Conservation (phyloP, 2,797 vertebrate species). For the Echiichthys vipera region DNA sequence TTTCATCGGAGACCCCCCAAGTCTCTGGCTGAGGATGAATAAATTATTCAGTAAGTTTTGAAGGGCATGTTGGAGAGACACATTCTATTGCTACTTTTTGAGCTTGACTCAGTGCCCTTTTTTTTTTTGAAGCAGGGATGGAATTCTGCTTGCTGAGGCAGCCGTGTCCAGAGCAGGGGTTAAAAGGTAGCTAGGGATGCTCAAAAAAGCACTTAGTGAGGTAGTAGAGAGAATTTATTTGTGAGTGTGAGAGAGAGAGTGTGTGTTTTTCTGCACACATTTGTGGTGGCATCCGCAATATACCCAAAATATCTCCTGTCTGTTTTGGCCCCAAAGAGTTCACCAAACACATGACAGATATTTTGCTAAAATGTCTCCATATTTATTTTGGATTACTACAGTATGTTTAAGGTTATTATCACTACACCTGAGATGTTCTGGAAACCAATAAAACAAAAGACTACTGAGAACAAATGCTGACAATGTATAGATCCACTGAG, state of each 20-base stretch:
- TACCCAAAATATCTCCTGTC: conserved; percentile 35
- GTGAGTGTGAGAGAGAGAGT: conserved; percentile 22
- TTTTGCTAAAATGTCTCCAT: background rate
- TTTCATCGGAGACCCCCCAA: conserved; percentile 52
- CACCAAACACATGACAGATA: conserved; percentile 25
- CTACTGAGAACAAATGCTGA: conserved; percentile 1
- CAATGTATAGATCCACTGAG: conserved; percentile 18
- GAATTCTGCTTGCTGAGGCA: conserved; percentile 64
- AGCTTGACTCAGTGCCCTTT: conserved; percentile 18
- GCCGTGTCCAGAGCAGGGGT: conserved; percentile 60
- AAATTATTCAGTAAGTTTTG: conserved; percentile 68
- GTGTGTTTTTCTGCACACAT: conserved; percentile 41
- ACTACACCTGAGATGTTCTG: background rate
- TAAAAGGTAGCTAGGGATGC: conserved; percentile 59
- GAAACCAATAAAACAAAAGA: conserved; percentile 19
- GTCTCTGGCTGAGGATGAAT: conserved; percentile 57
- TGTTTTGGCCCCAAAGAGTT: conserved; percentile 50
- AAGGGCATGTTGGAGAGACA: conserved; percentile 70
- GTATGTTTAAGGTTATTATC: background rate
- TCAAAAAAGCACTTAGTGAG: conserved; percentile 67
- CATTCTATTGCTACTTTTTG: conserved; percentile 60
- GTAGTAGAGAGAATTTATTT: conserved; percentile 33
- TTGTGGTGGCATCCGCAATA: conserved; percentile 43
- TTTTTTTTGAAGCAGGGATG: conserved; percentile 55
- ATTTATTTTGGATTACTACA: background rate